Evolutionary conservation across 2,113 vertebrate genomes (phyloP).

Genomic region (Eulemur rufifrons): DNA sequence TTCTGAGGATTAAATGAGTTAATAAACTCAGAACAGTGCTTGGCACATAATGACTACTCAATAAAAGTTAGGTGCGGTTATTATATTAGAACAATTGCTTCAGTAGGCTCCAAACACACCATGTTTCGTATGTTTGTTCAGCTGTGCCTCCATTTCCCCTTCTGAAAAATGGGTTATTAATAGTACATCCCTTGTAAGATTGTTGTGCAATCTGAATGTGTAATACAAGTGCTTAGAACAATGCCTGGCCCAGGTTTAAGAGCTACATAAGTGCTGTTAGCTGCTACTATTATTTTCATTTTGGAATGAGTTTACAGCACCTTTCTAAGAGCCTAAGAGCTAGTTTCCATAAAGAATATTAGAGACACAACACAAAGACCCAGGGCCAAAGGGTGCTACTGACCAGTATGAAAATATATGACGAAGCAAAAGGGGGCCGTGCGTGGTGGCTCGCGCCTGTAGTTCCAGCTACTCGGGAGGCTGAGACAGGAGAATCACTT

Average conservation of each 20-base stretch:
- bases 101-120: neutral
- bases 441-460: too few relatives aligned
- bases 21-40: neutral
- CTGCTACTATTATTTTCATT: neutral
- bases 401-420: neutral
- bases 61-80: neutral
- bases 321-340: neutral
- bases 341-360: neutral
- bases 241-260: neutral
- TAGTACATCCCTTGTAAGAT: neutral
- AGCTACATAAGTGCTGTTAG: neutral
- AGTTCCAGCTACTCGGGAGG: too few relatives aligned
- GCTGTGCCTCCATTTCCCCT: neutral
- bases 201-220: neutral
- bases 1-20: neutral
- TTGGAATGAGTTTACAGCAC: neutral
- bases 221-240: neutral
- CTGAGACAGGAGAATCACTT: too few relatives aligned
- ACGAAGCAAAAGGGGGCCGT: neutral
- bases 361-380: neutral
- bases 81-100: neutral
- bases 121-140: neutral
- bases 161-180: neutral
- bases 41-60: neutral
- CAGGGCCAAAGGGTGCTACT: neutral